These are phyloP conservation scores for Pandemis cinnamomeana DNA, from an alignment of 2,888 invertebrate genomes.

Conservation along the genomic window DNA sequence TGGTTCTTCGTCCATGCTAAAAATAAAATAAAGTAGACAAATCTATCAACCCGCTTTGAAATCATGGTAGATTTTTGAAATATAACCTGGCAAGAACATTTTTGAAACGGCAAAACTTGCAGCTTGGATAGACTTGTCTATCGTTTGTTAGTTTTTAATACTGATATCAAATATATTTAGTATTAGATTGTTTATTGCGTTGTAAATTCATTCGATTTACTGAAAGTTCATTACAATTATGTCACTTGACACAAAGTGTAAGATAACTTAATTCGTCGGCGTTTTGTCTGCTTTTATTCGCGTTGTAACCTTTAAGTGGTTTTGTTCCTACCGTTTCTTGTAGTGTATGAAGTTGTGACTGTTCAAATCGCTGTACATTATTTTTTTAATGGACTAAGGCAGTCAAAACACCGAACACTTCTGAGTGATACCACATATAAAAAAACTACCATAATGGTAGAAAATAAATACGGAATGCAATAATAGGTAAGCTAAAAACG, in stretches of 20 bases:
- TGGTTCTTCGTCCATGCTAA: conserved; percentile 18
- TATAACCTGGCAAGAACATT: conserved; percentile 32
- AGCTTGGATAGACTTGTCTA: conserved; percentile 51
- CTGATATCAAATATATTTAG: conserved; percentile 55
- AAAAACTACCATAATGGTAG: conserved; percentile 52
- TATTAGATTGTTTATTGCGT: conserved; percentile 71
- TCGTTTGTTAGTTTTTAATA: conserved; percentile 61
- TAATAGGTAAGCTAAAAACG: conserved; percentile 48
- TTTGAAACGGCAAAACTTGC: conserved; percentile 48
- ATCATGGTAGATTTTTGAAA: conserved; percentile 32
- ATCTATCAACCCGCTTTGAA: conserved; percentile 56
- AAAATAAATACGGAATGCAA: conserved; percentile 62
- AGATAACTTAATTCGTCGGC: too few relatives aligned
- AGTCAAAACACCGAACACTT: neutral
- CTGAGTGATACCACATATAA: conserved; percentile 51
- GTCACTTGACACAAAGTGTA: too few relatives aligned
- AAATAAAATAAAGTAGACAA: conserved; percentile 47
- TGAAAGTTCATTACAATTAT: too few relatives aligned
- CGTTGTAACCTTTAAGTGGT: too few relatives aligned
- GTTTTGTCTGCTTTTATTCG: too few relatives aligned
- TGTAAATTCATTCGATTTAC: conserved; percentile 47
- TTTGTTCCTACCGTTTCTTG: too few relatives aligned
- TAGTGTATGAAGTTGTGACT: too few relatives aligned
- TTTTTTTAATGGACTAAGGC: too few relatives aligned
- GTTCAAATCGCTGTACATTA: too few relatives aligned